phyloP scores from a whole-genome alignment of 30 jellyfish, hydroid and myxozoan species.

The Hydractinia symbiolongicarpus region DNA sequence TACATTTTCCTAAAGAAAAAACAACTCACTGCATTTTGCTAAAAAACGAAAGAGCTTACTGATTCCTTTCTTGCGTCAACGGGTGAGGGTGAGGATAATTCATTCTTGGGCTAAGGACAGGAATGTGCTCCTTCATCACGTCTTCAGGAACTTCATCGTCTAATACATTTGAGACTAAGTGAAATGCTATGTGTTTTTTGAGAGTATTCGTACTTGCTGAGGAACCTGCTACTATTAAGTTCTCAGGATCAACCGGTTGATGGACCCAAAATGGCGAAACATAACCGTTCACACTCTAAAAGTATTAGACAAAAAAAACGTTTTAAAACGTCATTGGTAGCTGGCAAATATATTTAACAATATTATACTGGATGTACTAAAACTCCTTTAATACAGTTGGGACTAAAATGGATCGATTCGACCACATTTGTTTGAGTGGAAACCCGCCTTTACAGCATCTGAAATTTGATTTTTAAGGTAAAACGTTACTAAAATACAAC shows the following conservation, averaged over 20 bases:
- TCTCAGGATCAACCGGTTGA: constrained; percentile 32
- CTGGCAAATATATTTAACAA: not conserved
- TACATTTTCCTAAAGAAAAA: not conserved
- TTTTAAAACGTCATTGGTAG: too few relatives aligned
- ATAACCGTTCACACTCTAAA: constrained; percentile 21
- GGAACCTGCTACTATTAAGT: constrained; percentile 42
- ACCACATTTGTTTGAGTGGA: too few relatives aligned
- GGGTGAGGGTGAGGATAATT: not conserved
- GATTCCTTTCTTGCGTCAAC: not conserved
- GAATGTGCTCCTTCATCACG: not conserved
- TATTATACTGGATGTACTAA: too few relatives aligned
- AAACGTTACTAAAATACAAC: too few relatives aligned
- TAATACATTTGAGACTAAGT: constrained; percentile 68
- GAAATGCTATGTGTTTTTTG: constrained; percentile 88
- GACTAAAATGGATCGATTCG: too few relatives aligned
- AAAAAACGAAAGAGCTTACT: not conserved
- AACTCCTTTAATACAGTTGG: too few relatives aligned
- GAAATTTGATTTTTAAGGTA: too few relatives aligned
- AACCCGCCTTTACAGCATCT: too few relatives aligned
- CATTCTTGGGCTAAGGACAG: not conserved
- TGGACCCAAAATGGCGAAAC: constrained; percentile 23
- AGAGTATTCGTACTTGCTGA: constrained; percentile 25
- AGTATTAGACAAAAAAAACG: not conserved
- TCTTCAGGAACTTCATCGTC: constrained; percentile 93
- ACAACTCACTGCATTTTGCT: not conserved